Percentiles rank a stretch among this genome's conserved stretches.
These are phyloP conservation scores for Stylophora pistillata DNA, from an alignment of 64 coral and sea anemone species.

Conservation along the genomic window DNA sequence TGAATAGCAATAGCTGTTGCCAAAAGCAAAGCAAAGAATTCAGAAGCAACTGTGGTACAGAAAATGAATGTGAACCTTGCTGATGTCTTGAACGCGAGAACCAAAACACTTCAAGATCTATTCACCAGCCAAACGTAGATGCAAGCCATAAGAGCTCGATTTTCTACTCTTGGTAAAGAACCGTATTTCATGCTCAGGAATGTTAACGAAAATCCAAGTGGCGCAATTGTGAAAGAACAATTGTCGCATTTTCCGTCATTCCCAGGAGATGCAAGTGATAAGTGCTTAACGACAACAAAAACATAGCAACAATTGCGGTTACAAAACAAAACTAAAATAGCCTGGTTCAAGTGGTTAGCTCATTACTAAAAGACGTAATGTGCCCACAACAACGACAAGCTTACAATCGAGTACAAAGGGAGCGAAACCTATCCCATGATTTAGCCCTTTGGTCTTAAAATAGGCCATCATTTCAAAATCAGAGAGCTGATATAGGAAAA, in stretches of 20 bases:
- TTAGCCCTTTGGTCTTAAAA: slow-evolving; percentile 3
- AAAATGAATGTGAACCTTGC: no score
- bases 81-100: no score
- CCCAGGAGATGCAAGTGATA: not conserved
- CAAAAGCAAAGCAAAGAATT: not conserved
- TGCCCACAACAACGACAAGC: not conserved
- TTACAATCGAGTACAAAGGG: not conserved
- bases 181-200: not conserved
- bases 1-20: not conserved
- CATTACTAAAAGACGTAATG: slow-evolving; percentile 1
- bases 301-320: slow-evolving; percentile 26
- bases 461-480: slow-evolving; percentile 13
- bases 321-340: slow-evolving; percentile 17
- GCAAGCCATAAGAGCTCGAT: not conserved
- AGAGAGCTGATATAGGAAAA: slow-evolving; percentile 2
- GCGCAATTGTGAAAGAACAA: not conserved
- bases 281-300: slow-evolving; percentile 32
- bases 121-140: not conserved
- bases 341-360: not conserved
- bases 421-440: not conserved
- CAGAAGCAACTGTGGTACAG: no score
- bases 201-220: not conserved
- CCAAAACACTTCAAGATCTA: not conserved
- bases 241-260: not conserved
- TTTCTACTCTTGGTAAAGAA: not conserved